These are phyloP conservation scores for Ylistrum balloti DNA, from an alignment of 1,140 invertebrate species.

Conservation along the genomic window DNA sequence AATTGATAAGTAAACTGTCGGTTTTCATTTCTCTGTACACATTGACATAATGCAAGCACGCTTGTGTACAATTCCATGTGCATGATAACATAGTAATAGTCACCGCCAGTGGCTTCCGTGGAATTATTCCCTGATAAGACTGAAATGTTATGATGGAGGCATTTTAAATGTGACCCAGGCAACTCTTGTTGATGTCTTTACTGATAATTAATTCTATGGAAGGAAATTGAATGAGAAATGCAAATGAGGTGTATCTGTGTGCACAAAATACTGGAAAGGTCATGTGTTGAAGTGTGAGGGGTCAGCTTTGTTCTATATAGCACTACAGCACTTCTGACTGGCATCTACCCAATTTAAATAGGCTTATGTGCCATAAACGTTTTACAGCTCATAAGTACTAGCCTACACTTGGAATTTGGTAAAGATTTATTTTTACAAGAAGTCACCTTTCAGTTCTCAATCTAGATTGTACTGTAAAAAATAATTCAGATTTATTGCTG, in stretches of 20 bases:
- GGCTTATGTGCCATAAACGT: constrained; percentile 11
- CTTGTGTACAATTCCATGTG: not conserved
- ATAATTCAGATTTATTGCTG: not conserved
- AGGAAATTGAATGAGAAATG: constrained; percentile 15
- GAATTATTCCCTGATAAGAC: not conserved
- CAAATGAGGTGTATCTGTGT: constrained; percentile 27
- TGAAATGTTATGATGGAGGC: constrained; percentile 12
- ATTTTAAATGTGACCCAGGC: constrained; percentile 4
- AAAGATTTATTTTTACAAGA: constrained; percentile 7
- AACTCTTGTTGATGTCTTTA: not conserved
- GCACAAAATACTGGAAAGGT: not conserved
- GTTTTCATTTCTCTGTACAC: constrained; percentile 7
- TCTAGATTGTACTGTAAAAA: not conserved
- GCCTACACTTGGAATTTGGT: not conserved
- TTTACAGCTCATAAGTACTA: not conserved
- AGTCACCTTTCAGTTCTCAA: not conserved
- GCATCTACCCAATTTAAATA: constrained; percentile 28
- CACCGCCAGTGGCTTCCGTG: not conserved
- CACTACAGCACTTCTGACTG: not conserved
- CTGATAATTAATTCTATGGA: not conserved
- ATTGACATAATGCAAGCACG: constrained; percentile 33
- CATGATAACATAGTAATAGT: not conserved
- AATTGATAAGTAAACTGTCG: not conserved
- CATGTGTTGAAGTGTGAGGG: constrained; percentile 2
- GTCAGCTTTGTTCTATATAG: constrained; percentile 26